Conservation (phyloP, 2,888 invertebrate species). For the Sphinx pinastri region DNA sequence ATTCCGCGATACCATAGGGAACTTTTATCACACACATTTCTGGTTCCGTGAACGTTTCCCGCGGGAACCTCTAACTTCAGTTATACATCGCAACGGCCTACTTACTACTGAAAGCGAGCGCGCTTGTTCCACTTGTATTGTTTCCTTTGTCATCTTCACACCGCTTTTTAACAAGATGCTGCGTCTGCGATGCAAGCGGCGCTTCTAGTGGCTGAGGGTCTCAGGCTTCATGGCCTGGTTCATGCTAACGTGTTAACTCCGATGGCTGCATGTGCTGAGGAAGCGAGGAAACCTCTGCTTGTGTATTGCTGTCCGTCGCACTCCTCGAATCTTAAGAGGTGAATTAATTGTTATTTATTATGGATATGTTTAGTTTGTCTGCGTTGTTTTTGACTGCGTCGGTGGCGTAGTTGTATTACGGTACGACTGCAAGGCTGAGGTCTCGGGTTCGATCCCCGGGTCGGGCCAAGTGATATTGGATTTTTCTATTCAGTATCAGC, state of each 20-base stretch:
- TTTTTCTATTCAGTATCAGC: too few species aligned
- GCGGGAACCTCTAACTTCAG: slow-evolving; percentile 10
- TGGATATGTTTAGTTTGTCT: not conserved
- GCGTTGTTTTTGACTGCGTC: too few species aligned
- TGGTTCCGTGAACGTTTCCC: slow-evolving; percentile 3
- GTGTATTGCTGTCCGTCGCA: slow-evolving; percentile 88
- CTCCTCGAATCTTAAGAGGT: slow-evolving; percentile 88
- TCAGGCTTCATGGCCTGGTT: slow-evolving; percentile 87
- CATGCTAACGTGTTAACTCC: slow-evolving; percentile 89
- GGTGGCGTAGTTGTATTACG: too few species aligned
- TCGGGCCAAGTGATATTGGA: too few species aligned
- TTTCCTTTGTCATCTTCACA: slow-evolving; percentile 10
- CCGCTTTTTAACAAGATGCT: slow-evolving; percentile 77
- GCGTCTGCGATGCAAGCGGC: slow-evolving; percentile 89
- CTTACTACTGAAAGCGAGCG: slow-evolving; percentile 5
- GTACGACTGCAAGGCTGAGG: too few species aligned
- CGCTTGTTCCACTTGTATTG: slow-evolving; percentile 24
- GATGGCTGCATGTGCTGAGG: slow-evolving; percentile 86
- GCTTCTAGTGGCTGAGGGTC: slow-evolving; percentile 88
- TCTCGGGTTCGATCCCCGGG: too few species aligned
- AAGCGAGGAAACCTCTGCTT: slow-evolving; percentile 85
- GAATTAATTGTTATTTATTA: slow-evolving; percentile 33
- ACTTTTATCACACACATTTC: slow-evolving; percentile 21
- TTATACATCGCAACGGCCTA: slow-evolving; percentile 7
- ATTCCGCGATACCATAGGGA: slow-evolving; percentile 20